Percentiles rank a stretch among this genome's conserved stretches.
phyloP scores from a whole-genome alignment of 2,113 vertebrate species.

The Hypocryptadius cinnamomeus region DNA sequence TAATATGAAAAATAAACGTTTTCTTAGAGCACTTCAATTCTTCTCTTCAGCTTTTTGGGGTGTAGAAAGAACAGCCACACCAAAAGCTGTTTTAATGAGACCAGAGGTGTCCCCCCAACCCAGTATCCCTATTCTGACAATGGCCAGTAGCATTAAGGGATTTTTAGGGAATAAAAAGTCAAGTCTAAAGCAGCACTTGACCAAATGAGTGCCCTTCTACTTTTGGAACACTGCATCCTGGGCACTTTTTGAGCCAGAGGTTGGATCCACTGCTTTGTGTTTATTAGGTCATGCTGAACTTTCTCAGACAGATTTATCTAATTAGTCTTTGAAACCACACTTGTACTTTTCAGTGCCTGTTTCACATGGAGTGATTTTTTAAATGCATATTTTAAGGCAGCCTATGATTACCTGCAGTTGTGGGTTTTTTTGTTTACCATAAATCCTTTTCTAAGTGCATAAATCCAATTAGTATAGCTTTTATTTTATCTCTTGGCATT shows the following conservation, averaged over 20 bases:
- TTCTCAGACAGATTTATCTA: constrained; percentile 1
- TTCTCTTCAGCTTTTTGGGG: background rate
- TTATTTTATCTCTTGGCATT: background rate
- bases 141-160: background rate
- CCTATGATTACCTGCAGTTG: background rate
- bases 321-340: constrained; percentile 12
- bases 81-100: background rate
- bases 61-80: background rate
- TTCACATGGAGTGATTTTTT: background rate
- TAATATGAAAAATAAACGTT: background rate
- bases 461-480: constrained; percentile 18
- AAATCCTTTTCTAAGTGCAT: background rate
- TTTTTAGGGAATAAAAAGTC: background rate
- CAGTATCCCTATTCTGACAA: background rate
- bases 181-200: background rate
- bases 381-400: background rate
- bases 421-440: background rate
- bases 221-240: background rate
- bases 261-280: background rate
- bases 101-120: background rate
- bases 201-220: background rate
- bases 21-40: background rate
- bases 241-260: background rate
- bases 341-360: background rate
- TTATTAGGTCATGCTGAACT: constrained; percentile 12